Percentiles rank a stretch among this genome's conserved stretches.
phyloP scores from a whole-genome alignment of 2,888 invertebrate species.

The Phlogophora meticulosa region DNA sequence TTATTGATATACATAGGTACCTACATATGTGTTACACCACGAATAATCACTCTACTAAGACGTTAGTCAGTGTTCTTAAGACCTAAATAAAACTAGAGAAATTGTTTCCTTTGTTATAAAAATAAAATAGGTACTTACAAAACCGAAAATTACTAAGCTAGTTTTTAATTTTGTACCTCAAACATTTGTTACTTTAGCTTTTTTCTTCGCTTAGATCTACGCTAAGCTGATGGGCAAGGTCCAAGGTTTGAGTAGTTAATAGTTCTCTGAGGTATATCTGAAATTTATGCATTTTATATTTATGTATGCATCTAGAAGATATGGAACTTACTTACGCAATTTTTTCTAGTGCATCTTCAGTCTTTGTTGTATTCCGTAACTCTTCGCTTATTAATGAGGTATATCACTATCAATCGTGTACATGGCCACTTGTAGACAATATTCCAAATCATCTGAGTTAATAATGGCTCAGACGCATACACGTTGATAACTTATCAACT shows the following conservation, averaged over 20 bases:
- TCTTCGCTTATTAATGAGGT: background rate
- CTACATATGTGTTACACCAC: no score
- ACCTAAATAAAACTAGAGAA: background rate
- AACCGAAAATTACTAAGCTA: background rate
- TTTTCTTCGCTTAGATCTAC: slow-evolving; percentile 9
- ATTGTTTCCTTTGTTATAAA: background rate
- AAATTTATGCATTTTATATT: background rate
- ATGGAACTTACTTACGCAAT: background rate
- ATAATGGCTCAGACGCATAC: slow-evolving; percentile 59
- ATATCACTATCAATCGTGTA: slow-evolving; percentile 11
- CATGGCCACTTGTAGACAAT: slow-evolving; percentile 39
- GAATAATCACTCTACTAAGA: no score
- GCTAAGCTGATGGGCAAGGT: slow-evolving; percentile 6
- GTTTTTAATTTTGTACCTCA: background rate
- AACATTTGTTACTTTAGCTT: background rate
- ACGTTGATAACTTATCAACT: slow-evolving; percentile 67
- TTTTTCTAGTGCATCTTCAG: slow-evolving; percentile 3
- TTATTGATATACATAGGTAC: background rate
- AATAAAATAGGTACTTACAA: no score
- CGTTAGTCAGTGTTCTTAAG: no score
- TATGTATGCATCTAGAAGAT: background rate
- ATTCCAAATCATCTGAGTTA: slow-evolving; percentile 58
- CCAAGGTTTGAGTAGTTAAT: slow-evolving; percentile 17
- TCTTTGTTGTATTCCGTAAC: background rate
- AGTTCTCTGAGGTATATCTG: slow-evolving; percentile 6